A percentile compares a stretch with the other conserved stretches of the same genome.
Evolutionary conservation across 2,888 invertebrate species (phyloP).

Genomic region (Lydus trimaculatus): DNA sequence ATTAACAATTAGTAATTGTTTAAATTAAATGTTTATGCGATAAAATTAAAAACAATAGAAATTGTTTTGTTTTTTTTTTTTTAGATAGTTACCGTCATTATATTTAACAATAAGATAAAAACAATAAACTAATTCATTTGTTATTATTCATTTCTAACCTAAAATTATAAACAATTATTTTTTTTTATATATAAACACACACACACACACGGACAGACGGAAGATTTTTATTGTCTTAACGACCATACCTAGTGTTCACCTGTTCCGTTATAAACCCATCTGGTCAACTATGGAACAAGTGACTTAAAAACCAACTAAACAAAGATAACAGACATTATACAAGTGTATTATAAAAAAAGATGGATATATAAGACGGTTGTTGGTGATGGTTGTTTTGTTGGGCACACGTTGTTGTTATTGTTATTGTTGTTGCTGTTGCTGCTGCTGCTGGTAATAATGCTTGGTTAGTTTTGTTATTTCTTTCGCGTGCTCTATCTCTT

Average conservation of each 20-base stretch:
- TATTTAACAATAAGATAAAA: neutral
- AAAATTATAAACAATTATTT: neutral
- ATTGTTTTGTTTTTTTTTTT: neutral
- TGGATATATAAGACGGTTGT: neutral
- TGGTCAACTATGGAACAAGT: neutral
- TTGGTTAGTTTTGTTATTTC: neutral
- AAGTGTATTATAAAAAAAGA: neutral
- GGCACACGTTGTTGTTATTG: conserved; percentile 1
- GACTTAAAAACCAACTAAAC: neutral
- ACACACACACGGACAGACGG: too few species aligned
- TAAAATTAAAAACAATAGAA: neutral
- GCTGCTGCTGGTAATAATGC: conserved; percentile 2
- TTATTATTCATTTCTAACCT: neutral
- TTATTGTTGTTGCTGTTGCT: neutral
- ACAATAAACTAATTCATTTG: neutral
- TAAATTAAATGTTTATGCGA: neutral
- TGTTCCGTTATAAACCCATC: conserved; percentile 5
- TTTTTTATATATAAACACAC: too few species aligned
- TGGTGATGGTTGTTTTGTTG: conserved; percentile 6
- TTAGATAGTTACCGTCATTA: neutral
- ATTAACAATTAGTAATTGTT: neutral
- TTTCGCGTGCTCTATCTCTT: neutral
- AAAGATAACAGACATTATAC: neutral
- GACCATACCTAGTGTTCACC: neutral
- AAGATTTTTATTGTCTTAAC: neutral